phyloP scores from a whole-genome alignment of 2,888 invertebrate species.

The Drosophila ochracea region DNA sequence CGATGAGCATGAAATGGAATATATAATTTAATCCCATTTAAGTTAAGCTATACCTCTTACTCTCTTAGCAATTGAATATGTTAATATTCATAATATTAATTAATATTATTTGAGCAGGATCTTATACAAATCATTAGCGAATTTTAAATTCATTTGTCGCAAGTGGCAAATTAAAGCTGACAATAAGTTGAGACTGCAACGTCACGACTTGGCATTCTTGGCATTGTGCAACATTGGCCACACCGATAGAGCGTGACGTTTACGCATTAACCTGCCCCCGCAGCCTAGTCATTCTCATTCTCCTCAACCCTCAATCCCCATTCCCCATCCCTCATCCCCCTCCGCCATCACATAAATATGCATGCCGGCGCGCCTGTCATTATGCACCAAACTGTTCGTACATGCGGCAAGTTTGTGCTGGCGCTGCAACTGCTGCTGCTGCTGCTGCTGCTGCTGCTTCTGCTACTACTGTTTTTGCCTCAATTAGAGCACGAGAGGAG shows the following conservation, averaged over 20 bases:
- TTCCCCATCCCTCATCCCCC: background rate
- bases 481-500: constrained; percentile 60
- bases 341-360: constrained; percentile 62
- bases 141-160: background rate
- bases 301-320: background rate
- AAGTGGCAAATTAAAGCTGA: constrained; percentile 10
- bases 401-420: constrained; percentile 68
- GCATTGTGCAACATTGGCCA: constrained; percentile 53
- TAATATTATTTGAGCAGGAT: background rate
- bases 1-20: background rate
- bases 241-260: constrained; percentile 69
- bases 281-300: background rate
- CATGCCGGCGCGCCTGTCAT: constrained; percentile 72
- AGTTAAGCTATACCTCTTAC: background rate
- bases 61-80: too few species aligned
- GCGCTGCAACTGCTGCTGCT: background rate
- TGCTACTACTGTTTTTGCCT: constrained; percentile 24
- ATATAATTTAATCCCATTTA: background rate
- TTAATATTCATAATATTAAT: too few species aligned
- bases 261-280: constrained; percentile 17
- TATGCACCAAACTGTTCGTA: constrained; percentile 78
- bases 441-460: background rate
- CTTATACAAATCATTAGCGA: background rate
- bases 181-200: constrained; percentile 14
- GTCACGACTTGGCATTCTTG: constrained; percentile 4